These are phyloP conservation scores for Siderastrea radians DNA, from an alignment of 92 coral and sea anemone species.

Conservation along the genomic window DNA sequence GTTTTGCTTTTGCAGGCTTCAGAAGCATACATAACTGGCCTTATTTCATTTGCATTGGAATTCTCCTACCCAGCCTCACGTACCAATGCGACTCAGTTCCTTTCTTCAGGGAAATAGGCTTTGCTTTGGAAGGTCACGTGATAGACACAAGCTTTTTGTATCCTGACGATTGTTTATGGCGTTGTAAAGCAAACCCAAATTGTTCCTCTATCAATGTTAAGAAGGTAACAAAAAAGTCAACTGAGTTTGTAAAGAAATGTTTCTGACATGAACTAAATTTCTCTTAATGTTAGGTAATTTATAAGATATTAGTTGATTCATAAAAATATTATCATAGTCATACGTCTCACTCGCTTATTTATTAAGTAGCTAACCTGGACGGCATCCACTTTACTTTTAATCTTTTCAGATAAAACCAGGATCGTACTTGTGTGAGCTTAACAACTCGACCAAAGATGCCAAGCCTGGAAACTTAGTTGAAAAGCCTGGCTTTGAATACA, in stretches of 20 bases:
- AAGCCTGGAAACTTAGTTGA: neutral
- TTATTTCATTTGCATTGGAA: neutral
- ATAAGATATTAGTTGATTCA: too few relatives aligned
- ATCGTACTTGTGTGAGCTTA: neutral
- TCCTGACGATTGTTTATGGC: slow-evolving; percentile 11
- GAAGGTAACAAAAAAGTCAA: neutral
- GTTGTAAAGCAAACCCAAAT: neutral
- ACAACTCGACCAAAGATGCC: neutral
- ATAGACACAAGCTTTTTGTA: neutral
- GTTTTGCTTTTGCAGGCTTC: neutral
- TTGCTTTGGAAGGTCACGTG: slow-evolving; percentile 13
- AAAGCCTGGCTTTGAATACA: slow-evolving; percentile 7
- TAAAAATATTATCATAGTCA: neutral
- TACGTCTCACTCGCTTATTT: too few relatives aligned
- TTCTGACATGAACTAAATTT: too few relatives aligned
- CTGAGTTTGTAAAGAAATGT: neutral
- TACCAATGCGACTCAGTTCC: neutral
- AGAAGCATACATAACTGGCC: neutral
- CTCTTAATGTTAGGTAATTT: too few relatives aligned
- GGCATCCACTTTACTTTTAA: neutral
- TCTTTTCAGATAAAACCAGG: neutral
- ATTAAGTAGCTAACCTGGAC: too few relatives aligned
- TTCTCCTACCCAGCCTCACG: neutral
- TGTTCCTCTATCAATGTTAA: slow-evolving; percentile 6
- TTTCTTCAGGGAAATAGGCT: neutral